A percentile compares a stretch with the other conserved stretches of the same genome.
Conservation (phyloP, 2,113 vertebrate species). For the Pelecanoides urinatrix region DNA sequence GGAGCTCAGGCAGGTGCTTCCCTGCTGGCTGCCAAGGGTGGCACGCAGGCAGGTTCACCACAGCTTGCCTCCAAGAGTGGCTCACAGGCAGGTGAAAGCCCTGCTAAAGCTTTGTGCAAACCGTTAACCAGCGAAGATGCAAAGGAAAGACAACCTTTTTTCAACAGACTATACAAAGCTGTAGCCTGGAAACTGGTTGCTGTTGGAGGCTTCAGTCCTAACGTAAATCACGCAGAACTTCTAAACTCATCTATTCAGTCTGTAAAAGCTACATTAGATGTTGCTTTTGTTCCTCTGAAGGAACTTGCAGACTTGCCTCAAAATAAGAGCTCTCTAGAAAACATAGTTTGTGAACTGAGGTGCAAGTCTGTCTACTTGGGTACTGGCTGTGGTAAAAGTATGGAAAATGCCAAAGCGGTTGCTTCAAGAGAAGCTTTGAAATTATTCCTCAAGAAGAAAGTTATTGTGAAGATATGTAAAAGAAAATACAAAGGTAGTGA, state of each 20-base stretch:
- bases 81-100: neutral
- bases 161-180: constrained; percentile 95
- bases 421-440: constrained; percentile 96
- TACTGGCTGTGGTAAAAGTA: constrained; percentile 94
- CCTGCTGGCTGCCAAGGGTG: constrained; percentile 54
- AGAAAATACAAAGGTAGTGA: constrained; percentile 89
- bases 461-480: constrained; percentile 90
- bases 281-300: constrained; percentile 92
- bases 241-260: constrained; percentile 89
- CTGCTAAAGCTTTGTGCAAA: constrained; percentile 68
- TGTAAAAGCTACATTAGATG: constrained; percentile 88
- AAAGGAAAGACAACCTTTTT: constrained; percentile 91
- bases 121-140: constrained; percentile 76
- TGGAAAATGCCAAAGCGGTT: constrained; percentile 89
- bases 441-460: constrained; percentile 93
- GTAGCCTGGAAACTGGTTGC: constrained; percentile 97
- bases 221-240: constrained; percentile 89
- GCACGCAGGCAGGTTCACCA: neutral
- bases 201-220: constrained; percentile 91
- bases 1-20: constrained; percentile 60
- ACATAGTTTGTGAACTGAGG: constrained; percentile 94
- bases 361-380: constrained; percentile 93
- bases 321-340: constrained; percentile 90
- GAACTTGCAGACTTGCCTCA: constrained; percentile 93
- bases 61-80: neutral